Evolutionary conservation across 2,888 invertebrate genomes (phyloP).

Genomic region (Thecocarcelia acutangulata): DNA sequence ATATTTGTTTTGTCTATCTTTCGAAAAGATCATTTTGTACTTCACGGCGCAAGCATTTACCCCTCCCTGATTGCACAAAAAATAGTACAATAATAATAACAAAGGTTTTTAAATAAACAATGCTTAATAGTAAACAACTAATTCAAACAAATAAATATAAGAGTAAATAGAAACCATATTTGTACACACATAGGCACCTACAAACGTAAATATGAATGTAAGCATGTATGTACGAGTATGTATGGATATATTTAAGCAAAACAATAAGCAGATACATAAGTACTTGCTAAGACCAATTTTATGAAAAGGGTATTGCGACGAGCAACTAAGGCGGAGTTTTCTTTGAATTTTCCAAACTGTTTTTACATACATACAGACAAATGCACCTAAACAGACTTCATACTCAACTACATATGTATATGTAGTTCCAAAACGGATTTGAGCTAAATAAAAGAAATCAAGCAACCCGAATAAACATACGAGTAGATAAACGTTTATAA

Average conservation of each 20-base stretch:
- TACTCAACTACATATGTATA: too few relatives aligned
- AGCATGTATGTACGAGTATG: neutral
- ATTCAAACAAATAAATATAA: constrained; percentile 53
- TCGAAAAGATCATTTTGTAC: constrained; percentile 51
- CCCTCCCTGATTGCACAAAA: constrained; percentile 35
- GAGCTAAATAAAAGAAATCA: too few relatives aligned
- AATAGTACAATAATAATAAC: constrained; percentile 27
- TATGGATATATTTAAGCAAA: constrained; percentile 1
- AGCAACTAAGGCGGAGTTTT: constrained; percentile 62
- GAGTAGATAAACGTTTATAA: too few relatives aligned
- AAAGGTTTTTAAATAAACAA: constrained; percentile 64
- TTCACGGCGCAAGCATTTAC: constrained; percentile 19
- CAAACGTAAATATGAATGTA: neutral
- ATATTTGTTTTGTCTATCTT: constrained; percentile 54
- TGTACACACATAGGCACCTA: constrained; percentile 4
- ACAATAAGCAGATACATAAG: constrained; percentile 39
- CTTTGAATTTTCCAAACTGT: constrained; percentile 31
- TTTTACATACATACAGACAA: too few relatives aligned
- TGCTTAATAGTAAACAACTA: constrained; percentile 56
- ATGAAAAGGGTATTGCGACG: constrained; percentile 44
- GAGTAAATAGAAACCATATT: neutral
- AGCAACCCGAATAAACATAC: too few relatives aligned
- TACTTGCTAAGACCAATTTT: constrained; percentile 36
- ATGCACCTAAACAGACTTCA: too few relatives aligned
- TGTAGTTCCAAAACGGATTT: too few relatives aligned